Evolutionary conservation across 2,113 vertebrate species (phyloP), one percentile per base, ranked within the genome.

Genomic region (Petrocephalus microphthalmus): DNA sequence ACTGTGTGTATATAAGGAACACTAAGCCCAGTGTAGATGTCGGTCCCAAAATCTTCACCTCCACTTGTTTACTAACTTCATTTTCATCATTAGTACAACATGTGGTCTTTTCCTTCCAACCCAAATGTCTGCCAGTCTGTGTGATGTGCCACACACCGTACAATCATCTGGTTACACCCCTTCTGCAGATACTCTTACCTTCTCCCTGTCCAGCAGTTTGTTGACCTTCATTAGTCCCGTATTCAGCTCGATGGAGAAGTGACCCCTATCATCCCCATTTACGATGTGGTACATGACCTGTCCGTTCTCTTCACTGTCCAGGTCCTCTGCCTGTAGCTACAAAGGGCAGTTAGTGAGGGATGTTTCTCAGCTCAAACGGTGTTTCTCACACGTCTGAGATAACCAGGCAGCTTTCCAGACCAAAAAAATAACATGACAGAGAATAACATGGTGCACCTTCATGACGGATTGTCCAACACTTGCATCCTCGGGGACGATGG

Each of bases 191-290:
- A 6, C 7, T 8, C 97, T 96, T 95, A 99, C 98, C 93, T 95
- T 94, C 93, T 99, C 98, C 93, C 98, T 95, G 93, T 99, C 98
- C 90, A 99, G 95, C 89, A 95, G 96, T 94, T 98, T 98, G 91
- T 98, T 98, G 93, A 99, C 97, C 89, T 97, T 97, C 92, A 99
- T 95, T 0, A 98, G 95, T 87, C 98, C 98, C 56, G 96, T 90
- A 64, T 96, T 91, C 85, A 98, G 96, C 94, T 98, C 96, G 84
- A 99, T 95, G 22, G 96, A 95, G 95, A 99, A 99, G 91, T 98
- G 96, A 89, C 96, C 97, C 91, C 96, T 96, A 42, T 90, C 95
- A 92, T 99, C 98, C 2, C 98, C 98, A 89, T 93, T 97, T 90
- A 98, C 94, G 87, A 99, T 97, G 37, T 97, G 98, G 93, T 98